Base-by-base conservation (phyloP, 2,888 invertebrate species). In the Nomada goodeniana region DNA sequence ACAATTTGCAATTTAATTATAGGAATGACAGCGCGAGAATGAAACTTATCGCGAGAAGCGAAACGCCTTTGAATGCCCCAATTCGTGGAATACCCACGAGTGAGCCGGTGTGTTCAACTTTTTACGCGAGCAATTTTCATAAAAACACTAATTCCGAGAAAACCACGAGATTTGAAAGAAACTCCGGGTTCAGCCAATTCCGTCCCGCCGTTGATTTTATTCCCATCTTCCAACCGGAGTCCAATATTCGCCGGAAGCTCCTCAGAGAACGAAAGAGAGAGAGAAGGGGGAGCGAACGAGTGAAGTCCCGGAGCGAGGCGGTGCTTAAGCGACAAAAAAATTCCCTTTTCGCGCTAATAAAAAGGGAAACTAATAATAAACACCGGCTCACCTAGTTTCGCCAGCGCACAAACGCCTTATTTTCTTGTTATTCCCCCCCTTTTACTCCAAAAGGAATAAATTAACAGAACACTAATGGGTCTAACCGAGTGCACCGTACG, bases 71-170 rank as follows among this genome's bases (percentile, higher is more conserved):
- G 10, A 47, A 15, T 15, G 18, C 44, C 60, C 44, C 61, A 53
- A 29, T 76, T 61, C 69, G 15, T 13, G 13, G 23, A 44, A 47
- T 42, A 44, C 10, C 18, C 15, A n/a, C 9, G n/a, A 2, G 2
- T 15, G n/a, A 68, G 68, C 29, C 53, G 1, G 18, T 63, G 44
- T 47, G 36, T 53, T 42, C 44, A 70, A 61, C 69, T 69, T 69
- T 26, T 60, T 75, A 1, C 13, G 15, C 47, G 64, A 59, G 63
- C 74, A 79, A 83, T 83, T 83, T 79, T 71, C 68, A 68, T 74
- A 55, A 71, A 71, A 71, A 64, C 50, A 52, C 20, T 59, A 64
- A 64, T 76, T 23, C 50, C 13, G 15, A 9, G 23, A 23, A n/a
- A 50, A 57, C 57, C 47, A 36, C 15, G 63, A 63, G 55, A 64